Evolutionary conservation across 2,888 invertebrate genomes (phyloP).

Genomic region (Polydrusus cervinus): DNA sequence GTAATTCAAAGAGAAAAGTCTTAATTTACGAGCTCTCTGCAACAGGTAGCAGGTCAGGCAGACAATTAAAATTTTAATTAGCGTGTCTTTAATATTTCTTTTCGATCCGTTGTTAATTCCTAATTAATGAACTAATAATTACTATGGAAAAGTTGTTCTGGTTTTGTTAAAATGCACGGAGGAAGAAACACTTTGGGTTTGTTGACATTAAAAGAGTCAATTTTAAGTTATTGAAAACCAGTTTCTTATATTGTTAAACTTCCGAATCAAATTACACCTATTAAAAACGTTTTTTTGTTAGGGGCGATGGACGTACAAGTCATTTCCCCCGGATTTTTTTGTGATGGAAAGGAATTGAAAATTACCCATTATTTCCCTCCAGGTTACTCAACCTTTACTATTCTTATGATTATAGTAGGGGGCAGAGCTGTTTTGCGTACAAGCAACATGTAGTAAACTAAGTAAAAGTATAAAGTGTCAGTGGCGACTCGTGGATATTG

Average conservation of each 20-base stretch:
- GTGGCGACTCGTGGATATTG: no score
- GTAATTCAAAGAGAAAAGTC: background rate
- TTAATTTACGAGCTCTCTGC: conserved; percentile 1
- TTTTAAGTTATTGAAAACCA: background rate
- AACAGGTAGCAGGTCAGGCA: conserved; percentile 19
- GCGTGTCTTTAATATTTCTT: conserved; percentile 2
- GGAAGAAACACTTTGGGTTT: conserved; percentile 3
- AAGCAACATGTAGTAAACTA: no score
- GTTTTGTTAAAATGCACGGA: conserved; percentile 9
- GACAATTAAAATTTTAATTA: conserved; percentile 20
- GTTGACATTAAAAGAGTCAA: conserved; percentile 1
- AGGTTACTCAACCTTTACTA: no score
- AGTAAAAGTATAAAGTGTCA: no score
- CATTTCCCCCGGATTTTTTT: no score
- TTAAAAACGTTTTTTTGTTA: no score
- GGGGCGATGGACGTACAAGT: no score
- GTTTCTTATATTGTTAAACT: background rate
- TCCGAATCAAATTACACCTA: no score
- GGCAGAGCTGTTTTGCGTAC: no score
- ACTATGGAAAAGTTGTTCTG: conserved; percentile 17
- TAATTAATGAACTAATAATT: conserved; percentile 17
- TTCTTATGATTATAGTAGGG: no score
- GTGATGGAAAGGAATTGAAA: no score
- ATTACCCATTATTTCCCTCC: no score
- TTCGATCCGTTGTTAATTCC: conserved; percentile 15